Conservation (phyloP, 2,888 invertebrate genomes). For the Onthophagus sagittarius region DNA sequence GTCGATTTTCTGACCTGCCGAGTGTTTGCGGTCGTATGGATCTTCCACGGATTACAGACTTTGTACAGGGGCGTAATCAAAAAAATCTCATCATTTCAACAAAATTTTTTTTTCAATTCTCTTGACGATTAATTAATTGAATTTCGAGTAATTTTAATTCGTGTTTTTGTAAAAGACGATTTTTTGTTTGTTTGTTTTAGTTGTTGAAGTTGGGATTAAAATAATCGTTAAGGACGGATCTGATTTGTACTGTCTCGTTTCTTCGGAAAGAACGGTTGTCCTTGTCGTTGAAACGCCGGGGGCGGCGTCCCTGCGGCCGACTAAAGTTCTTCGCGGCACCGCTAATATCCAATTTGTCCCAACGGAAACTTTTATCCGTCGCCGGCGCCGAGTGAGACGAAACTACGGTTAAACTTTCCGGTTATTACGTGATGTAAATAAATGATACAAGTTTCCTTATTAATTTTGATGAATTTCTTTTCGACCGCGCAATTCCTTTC, state of each 20-base stretch:
- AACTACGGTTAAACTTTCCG: slow-evolving; percentile 1
- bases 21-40: slow-evolving; percentile 12
- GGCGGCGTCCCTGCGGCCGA: neutral
- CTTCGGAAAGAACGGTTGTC: neutral
- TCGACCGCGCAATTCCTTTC: neutral
- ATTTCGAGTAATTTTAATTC: too few species aligned
- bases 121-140: too few species aligned
- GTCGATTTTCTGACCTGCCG: slow-evolving; percentile 13
- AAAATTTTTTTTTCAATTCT: neutral
- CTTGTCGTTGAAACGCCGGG: neutral
- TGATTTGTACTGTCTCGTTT: neutral
- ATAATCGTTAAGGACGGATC: neutral
- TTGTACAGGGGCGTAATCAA: neutral
- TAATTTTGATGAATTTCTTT: slow-evolving; percentile 8
- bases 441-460: slow-evolving; percentile 9
- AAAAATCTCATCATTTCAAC: neutral
- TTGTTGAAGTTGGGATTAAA: too few species aligned
- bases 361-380: slow-evolving; percentile 11
- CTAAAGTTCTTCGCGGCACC: neutral
- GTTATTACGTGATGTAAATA: slow-evolving; percentile 14
- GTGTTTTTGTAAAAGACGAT: too few species aligned
- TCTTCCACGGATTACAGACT: slow-evolving; percentile 7
- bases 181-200: too few species aligned
- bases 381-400: neutral
- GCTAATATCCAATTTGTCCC: slow-evolving; percentile 13